Evolutionary conservation across 2,113 vertebrate genomes (phyloP).

Genomic region (Probosciger aterrimus): DNA sequence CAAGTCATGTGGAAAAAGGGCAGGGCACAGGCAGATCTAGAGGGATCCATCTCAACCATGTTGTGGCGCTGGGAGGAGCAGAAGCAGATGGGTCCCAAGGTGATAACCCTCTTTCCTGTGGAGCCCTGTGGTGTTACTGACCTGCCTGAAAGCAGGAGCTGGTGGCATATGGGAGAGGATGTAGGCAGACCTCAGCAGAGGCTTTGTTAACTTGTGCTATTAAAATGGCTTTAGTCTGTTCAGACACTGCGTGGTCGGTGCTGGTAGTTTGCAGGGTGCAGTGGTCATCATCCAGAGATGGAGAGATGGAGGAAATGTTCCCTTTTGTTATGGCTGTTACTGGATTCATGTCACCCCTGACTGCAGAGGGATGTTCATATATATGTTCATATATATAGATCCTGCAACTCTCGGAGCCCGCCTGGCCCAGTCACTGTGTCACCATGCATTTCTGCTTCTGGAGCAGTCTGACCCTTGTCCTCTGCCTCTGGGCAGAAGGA

Average conservation of each 20-base stretch:
- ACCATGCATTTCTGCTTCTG: not conserved
- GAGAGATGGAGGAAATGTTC: not conserved
- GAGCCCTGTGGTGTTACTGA: not conserved
- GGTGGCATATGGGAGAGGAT: not conserved
- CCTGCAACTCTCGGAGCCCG: not conserved
- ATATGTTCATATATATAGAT: not conserved
- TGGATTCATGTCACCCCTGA: not conserved
- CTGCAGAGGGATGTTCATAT: not conserved
- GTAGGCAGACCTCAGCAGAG: not conserved
- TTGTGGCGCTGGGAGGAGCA: not conserved
- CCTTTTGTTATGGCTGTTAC: not conserved
- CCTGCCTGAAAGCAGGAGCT: not conserved
- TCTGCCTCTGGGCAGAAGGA: not conserved
- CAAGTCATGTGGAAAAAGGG: not conserved
- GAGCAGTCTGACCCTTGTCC: not conserved
- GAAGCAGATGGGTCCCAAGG: not conserved
- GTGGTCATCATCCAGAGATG: not conserved
- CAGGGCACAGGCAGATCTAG: not conserved
- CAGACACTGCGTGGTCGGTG: not conserved
- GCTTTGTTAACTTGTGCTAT: not conserved
- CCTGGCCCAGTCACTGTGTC: not conserved
- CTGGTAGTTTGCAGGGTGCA: not conserved
- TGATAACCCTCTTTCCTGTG: not conserved
- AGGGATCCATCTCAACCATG: not conserved
- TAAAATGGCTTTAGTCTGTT: not conserved